Percentiles rank a stretch among this genome's conserved stretches.
phyloP scores from a whole-genome alignment of 2,888 invertebrate genomes.

The Aricia artaxerxes region DNA sequence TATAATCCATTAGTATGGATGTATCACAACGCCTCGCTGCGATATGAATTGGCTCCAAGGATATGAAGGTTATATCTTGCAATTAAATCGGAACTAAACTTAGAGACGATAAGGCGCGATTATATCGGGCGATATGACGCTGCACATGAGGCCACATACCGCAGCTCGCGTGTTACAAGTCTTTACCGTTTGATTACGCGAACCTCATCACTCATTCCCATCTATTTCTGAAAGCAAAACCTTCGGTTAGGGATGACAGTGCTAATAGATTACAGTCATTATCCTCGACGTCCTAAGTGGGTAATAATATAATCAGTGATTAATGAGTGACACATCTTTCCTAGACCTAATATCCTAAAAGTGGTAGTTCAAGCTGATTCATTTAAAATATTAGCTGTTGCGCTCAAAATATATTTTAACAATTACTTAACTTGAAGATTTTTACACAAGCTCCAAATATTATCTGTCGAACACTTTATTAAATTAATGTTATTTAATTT shows the following conservation, averaged over 20 bases:
- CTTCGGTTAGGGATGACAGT: neutral
- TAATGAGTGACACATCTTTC: neutral
- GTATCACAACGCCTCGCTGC: too few species aligned
- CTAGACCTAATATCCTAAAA: neutral
- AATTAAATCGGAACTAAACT: neutral
- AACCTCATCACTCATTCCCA: neutral
- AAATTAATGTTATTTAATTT: too few species aligned
- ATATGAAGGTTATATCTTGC: conserved; percentile 1
- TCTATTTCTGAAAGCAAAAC: conserved; percentile 1
- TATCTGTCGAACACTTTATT: too few species aligned
- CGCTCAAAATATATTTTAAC: too few species aligned
- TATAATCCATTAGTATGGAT: too few species aligned
- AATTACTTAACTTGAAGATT: too few species aligned
- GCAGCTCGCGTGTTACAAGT: conserved; percentile 6
- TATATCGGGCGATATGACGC: neutral
- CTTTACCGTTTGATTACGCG: neutral
- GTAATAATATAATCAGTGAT: neutral
- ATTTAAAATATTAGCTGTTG: too few species aligned
- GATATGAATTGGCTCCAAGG: neutral
- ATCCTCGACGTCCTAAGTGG: neutral
- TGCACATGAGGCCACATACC: conserved; percentile 19
- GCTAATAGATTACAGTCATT: conserved; percentile 7
- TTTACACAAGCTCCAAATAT: too few species aligned
- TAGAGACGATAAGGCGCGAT: conserved; percentile 1
- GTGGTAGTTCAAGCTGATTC: neutral